Base-by-base conservation (phyloP, 30 jellyfish, hydroid and myxozoan genomes). In the Pseudorhiza aurosa region DNA sequence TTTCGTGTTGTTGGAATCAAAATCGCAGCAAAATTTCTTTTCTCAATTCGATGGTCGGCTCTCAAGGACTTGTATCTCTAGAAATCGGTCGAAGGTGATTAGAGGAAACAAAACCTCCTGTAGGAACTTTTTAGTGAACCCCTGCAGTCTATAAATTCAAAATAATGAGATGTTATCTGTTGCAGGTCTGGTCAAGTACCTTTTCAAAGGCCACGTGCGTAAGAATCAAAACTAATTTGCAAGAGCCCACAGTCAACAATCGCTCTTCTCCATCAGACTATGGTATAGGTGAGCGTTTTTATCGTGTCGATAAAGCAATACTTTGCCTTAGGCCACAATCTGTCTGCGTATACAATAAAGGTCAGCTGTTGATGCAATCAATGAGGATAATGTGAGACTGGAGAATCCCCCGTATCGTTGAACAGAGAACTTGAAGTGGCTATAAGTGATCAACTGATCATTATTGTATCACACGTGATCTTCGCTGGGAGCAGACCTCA, bases 381-480 rank as follows among this genome's bases (percentile, higher is more conserved):
- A 49, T 40, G 8, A 32, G 33, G 39, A 24, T n/a, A 18, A 28
- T 46, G 21, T 12, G 49, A 46, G 47, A 40, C 9, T n/a, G 42
- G 12, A 12, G 65, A 22, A 49, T 30, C 89, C 89, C 89, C 89
- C 89, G 89, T 77, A 12, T 74, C 26, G 49, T 25, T 0, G 72
- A 35, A 60, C 56, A 59, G 74, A 12, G 67, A 44, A 59, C 67
- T 51, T 75, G 74, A 77, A 51, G 39, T 62, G 75, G 82, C 89
- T 77, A 77, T 10, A 77, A 77, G 72, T 49, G 89, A 77, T 77
- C 89, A 77, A 77, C 74, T 65, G 89, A 55, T 74, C 87, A 74
- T 43, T 74, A 28, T 55, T 74, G 42, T 49, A 68, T 36, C 47
- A 74, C 43, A 27, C 62, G 57, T 43, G 39, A 28, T 74, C 87